Base-by-base conservation (phyloP, 1,140 invertebrate genomes). In the Saccostrea glomerata region DNA sequence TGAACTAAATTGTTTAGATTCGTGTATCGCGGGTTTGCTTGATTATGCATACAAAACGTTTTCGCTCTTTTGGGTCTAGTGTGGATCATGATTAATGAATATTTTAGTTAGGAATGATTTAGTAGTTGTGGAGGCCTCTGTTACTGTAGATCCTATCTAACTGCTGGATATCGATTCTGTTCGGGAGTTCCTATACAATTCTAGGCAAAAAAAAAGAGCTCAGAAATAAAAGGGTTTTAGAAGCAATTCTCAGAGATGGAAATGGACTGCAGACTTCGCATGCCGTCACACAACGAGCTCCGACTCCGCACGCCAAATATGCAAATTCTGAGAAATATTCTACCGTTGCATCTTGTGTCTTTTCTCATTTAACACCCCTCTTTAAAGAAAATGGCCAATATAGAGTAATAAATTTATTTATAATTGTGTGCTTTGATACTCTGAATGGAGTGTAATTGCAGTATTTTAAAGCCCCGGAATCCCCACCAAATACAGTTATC, bases 1-100 rank as follows among this genome's bases (percentile, higher is more conserved):
- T 77, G 70, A 77, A 77, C 70, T 77, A 77, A 77, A 77, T 77
- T 77, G 70, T 77, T 77, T 77, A 77, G 70, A 77, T 77, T 77
- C 70, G 70, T 77, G 70, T 77, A 77, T 30, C 70, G 13, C 70
- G 7, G 70, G 70, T 77, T 25, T 36, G 70, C 11, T 77, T 77
- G 70, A 77, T 77, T 77, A 77, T 77, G 70, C 70, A 77, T 77
- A 77, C 70, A 36, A 36, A 77, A 36, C 70, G 70, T 77, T 77
- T 77, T 77, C 70, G 70, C 70, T 77, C 70, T 77, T 77, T 77
- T 77, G 70, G 70, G 70, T 77, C 70, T 77, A 77, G 70, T 36
- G 15, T 77, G 70, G 70, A 77, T 77, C 23, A 36, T 36, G 70
- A 77, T 77, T 77, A 25, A 77, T 77, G 70, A 77, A 77, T 77